Conservation (phyloP, 2,113 vertebrate species). For the Tympanuchus pallidicinctus region DNA sequence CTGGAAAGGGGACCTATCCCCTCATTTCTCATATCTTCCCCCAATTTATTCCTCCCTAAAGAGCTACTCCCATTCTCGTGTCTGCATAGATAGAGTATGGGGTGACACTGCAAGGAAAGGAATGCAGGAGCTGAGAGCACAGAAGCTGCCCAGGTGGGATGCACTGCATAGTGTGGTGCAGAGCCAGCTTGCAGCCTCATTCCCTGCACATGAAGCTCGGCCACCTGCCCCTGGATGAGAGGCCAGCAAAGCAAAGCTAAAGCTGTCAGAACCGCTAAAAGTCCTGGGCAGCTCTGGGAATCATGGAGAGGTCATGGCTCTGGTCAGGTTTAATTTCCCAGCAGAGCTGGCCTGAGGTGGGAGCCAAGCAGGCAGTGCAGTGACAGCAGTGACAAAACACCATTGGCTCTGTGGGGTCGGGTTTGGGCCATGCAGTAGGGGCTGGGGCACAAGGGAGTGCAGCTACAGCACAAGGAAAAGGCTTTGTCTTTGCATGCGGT, state of each 20-base stretch:
- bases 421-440: neutral
- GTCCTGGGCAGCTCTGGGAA: neutral
- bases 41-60: neutral
- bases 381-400: neutral
- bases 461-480: neutral
- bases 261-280: neutral
- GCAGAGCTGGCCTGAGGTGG: neutral
- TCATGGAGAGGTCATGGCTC: neutral
- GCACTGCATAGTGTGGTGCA: neutral
- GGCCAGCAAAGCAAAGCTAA: neutral
- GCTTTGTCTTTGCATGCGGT: neutral
- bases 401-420: neutral
- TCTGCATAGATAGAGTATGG: fast-evolving
- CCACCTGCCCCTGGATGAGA: neutral
- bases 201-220: neutral
- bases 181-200: neutral
- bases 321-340: neutral
- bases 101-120: neutral
- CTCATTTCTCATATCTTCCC: neutral
- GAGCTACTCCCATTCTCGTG: fast-evolving
- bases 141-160: neutral
- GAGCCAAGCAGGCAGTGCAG: neutral
- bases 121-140: neutral
- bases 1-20: neutral
- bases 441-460: neutral